These are phyloP conservation scores for Ammospiza nelsoni DNA, from an alignment of 2,113 vertebrate species.

Conservation along the genomic window DNA sequence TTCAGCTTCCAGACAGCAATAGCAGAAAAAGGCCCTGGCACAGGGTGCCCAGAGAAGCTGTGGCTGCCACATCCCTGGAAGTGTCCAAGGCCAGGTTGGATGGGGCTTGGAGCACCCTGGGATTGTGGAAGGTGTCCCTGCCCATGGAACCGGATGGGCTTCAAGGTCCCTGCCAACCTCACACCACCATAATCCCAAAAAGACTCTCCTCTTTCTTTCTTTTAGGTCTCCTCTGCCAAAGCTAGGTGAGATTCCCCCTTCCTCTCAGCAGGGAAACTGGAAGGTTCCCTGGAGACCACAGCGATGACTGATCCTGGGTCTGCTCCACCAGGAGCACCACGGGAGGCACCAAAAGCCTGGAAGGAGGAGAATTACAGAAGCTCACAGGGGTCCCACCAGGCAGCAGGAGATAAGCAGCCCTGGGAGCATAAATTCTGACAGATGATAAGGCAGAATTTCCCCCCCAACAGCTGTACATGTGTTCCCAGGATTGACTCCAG, in stretches of 20 bases:
- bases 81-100: background rate
- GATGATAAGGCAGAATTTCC: slow-evolving; percentile 14
- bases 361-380: slow-evolving; percentile 5
- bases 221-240: background rate
- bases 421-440: background rate
- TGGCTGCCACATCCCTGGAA: background rate
- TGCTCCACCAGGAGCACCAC: background rate
- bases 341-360: background rate
- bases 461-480: background rate
- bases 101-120: background rate
- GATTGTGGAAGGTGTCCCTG: background rate
- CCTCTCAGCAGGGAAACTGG: background rate
- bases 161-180: background rate
- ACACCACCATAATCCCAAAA: background rate
- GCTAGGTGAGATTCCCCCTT: background rate
- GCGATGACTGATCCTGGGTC: background rate
- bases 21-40: background rate
- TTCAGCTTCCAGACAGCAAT: background rate
- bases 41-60: background rate
- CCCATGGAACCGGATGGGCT: background rate
- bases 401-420: background rate
- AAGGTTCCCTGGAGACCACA: background rate
- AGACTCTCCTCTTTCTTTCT: background rate
- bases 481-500: slow-evolving; percentile 14
- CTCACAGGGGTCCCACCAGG: background rate